Conservation (phyloP, 2,888 invertebrate genomes). For the Trypoxylon attenuatum region DNA sequence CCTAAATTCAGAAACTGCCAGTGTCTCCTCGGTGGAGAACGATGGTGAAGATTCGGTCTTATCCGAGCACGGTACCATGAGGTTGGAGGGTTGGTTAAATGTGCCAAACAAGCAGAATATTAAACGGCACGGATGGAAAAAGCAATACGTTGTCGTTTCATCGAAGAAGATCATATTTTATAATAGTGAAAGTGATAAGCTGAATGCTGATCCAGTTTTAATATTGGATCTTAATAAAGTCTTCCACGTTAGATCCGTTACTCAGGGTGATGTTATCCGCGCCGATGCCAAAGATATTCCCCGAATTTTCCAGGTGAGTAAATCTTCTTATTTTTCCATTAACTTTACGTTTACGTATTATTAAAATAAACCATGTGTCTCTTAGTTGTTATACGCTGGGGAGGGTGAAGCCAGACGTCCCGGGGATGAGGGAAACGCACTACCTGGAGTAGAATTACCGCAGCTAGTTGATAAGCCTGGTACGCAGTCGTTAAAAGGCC, state of each 20-base stretch:
- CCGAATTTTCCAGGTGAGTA: slow-evolving; percentile 90
- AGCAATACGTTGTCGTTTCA: slow-evolving; percentile 97
- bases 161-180: slow-evolving; percentile 98
- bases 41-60: slow-evolving; percentile 84
- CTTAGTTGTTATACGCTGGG: slow-evolving; percentile 94
- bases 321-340: no score
- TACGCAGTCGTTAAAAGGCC: slow-evolving; percentile 89
- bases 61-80: slow-evolving; percentile 81
- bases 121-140: slow-evolving; percentile 96
- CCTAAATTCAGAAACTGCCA: slow-evolving; percentile 90
- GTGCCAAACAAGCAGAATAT: slow-evolving; percentile 97
- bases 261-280: slow-evolving; percentile 98
- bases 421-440: slow-evolving; percentile 77
- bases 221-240: slow-evolving; percentile 98
- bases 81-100: slow-evolving; percentile 96
- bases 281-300: slow-evolving; percentile 99
- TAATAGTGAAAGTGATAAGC: slow-evolving; percentile 94
- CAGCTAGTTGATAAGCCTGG: slow-evolving; percentile 78
- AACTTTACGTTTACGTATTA: no score
- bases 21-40: slow-evolving; percentile 92
- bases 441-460: slow-evolving; percentile 77
- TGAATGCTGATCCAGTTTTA: slow-evolving; percentile 94
- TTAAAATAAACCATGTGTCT: neutral
- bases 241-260: slow-evolving; percentile 98
- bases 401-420: slow-evolving; percentile 94